Conservation (phyloP, 2,888 invertebrate genomes). For the Aphrophora alni region DNA sequence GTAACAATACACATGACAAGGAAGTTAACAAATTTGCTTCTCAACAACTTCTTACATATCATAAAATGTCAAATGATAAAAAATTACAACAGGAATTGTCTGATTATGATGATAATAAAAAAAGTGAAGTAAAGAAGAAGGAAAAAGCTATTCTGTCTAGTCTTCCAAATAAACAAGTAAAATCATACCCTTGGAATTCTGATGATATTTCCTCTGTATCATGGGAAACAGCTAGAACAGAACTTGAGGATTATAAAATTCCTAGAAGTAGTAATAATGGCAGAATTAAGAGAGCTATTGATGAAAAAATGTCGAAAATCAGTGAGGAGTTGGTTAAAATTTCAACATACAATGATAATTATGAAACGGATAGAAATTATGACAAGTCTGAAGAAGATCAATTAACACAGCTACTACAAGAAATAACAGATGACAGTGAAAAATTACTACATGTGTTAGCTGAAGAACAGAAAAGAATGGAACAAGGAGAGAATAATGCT, state of each 20-base stretch:
- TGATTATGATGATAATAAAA: not conserved
- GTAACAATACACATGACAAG: not conserved
- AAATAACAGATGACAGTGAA: not conserved
- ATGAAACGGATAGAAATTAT: not conserved
- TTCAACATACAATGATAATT: not conserved
- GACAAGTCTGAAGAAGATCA: not conserved
- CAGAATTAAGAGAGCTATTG: not conserved
- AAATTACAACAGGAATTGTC: not conserved
- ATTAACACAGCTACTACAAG: not conserved
- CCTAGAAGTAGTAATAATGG: not conserved
- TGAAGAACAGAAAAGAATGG: not conserved
- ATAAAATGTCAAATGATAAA: not conserved
- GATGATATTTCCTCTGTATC: not conserved
- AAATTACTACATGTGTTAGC: not conserved
- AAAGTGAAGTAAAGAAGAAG: not conserved
- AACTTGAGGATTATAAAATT: not conserved
- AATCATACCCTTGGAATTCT: not conserved
- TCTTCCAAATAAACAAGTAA: not conserved
- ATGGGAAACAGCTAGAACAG: not conserved
- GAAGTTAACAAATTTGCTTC: not conserved
- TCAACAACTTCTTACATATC: not conserved
- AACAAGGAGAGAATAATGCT: not conserved
- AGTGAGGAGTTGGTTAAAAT: not conserved
- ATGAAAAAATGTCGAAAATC: not conserved
- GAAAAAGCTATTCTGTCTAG: not conserved